These are phyloP conservation scores for Drosophila melanosoma DNA, from an alignment of 2,888 invertebrate species.

Conservation along the genomic window DNA sequence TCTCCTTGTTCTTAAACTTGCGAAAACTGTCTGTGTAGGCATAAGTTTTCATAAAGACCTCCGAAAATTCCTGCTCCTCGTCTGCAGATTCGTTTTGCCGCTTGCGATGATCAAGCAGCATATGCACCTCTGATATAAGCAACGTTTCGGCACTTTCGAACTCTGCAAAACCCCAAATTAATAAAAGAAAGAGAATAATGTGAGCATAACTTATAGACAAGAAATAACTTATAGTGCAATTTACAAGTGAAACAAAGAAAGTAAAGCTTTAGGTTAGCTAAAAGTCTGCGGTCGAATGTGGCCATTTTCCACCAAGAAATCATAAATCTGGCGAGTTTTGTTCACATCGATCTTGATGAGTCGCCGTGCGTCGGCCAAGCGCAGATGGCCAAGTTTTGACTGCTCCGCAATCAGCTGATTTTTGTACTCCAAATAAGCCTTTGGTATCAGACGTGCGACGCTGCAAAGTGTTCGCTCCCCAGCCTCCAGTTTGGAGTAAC, in stretches of 20 bases:
- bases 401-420: conserved; percentile 90
- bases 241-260: conserved; percentile 65
- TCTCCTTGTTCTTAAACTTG: conserved; percentile 99
- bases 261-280: conserved; percentile 21
- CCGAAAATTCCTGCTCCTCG: conserved; percentile 99
- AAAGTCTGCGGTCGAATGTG: conserved; percentile 85
- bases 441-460: conserved; percentile 90
- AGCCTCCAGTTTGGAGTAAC: conserved; percentile 90
- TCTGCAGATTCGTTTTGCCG: conserved; percentile 99
- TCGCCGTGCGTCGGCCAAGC: conserved; percentile 92
- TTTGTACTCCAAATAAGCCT: conserved; percentile 92
- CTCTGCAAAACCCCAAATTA: conserved; percentile 87
- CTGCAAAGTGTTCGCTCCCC: conserved; percentile 92
- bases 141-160: conserved; percentile 99
- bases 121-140: conserved; percentile 97
- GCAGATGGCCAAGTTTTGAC: conserved; percentile 90
- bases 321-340: conserved; percentile 94
- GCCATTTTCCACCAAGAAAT: conserved; percentile 90
- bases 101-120: conserved; percentile 98
- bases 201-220: conserved; percentile 1
- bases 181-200: neutral
- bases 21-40: conserved; percentile 98
- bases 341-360: conserved; percentile 97
- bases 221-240: conserved; percentile 33
- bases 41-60: conserved; percentile 98